Percentiles rank a stretch among this genome's conserved stretches.
These are phyloP conservation scores for Copsychus sechellarum DNA, from an alignment of 2,113 vertebrate genomes.

Conservation along the genomic window DNA sequence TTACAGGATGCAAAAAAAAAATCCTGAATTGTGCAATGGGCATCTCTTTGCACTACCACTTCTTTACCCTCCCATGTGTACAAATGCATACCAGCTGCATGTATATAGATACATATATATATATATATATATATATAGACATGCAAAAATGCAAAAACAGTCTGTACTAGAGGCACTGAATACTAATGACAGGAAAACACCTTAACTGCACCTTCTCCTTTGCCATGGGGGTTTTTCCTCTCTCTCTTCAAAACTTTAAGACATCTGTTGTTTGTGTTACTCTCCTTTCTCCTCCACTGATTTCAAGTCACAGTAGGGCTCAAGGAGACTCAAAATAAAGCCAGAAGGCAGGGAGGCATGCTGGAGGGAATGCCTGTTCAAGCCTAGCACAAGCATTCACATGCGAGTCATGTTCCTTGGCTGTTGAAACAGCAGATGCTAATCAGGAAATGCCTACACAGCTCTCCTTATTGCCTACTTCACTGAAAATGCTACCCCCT, in stretches of 20 bases:
- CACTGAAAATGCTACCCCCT: neutral
- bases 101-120: too few relatives aligned
- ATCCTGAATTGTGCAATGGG: neutral
- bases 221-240: neutral
- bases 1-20: neutral
- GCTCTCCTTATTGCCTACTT: conserved; percentile 17
- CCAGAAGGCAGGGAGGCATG: neutral
- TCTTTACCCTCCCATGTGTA: neutral
- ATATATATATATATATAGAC: neutral
- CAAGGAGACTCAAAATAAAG: conserved; percentile 35
- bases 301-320: conserved; percentile 37
- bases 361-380: conserved; percentile 18
- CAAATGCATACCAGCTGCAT: neutral
- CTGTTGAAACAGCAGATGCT: conserved; percentile 37
- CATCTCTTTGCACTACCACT: neutral
- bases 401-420: neutral
- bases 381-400: neutral
- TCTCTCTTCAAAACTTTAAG: neutral
- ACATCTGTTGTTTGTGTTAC: conserved; percentile 36
- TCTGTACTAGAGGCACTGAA: neutral
- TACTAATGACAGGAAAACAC: neutral
- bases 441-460: conserved; percentile 40
- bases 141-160: neutral
- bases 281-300: conserved; percentile 22
- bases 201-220: neutral